Conservation (phyloP, 35 echinoderm and acorn worm species). For the Lytechinus variegatus region DNA sequence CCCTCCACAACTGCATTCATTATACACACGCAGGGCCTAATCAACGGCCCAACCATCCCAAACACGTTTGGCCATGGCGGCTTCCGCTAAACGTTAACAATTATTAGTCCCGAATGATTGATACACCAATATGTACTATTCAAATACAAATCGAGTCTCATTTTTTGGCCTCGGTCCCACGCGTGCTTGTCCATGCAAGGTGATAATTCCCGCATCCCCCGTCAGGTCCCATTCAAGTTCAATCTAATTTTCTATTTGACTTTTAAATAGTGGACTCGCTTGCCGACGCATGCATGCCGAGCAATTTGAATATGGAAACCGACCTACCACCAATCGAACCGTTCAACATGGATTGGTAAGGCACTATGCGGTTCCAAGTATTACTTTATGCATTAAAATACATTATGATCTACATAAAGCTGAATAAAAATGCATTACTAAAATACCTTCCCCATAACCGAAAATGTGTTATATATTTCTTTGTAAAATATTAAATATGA, state of each 20-base stretch:
- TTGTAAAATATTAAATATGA: too few relatives aligned
- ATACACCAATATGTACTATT: slow-evolving; percentile 55
- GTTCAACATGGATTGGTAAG: neutral
- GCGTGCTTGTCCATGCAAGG: slow-evolving; percentile 4
- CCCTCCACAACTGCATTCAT: neutral
- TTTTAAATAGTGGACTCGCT: neutral
- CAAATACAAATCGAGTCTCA: slow-evolving; percentile 44
- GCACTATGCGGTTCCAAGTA: neutral
- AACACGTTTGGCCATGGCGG: slow-evolving; percentile 49
- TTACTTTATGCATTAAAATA: neutral
- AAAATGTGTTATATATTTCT: too few relatives aligned
- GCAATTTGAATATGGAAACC: neutral
- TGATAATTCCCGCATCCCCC: neutral
- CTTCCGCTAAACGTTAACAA: slow-evolving; percentile 40
- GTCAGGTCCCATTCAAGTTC: neutral
- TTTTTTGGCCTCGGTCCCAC: neutral
- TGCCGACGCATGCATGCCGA: neutral
- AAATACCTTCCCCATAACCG: neutral
- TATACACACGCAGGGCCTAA: neutral
- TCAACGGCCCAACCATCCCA: neutral
- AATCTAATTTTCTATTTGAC: slow-evolving; percentile 22
- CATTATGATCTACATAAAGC: neutral
- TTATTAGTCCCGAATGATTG: slow-evolving; percentile 41
- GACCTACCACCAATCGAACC: neutral
- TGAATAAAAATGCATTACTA: neutral